These are phyloP conservation scores for Cephus rjabovi DNA, from an alignment of 2,888 invertebrate species.

Conservation along the genomic window DNA sequence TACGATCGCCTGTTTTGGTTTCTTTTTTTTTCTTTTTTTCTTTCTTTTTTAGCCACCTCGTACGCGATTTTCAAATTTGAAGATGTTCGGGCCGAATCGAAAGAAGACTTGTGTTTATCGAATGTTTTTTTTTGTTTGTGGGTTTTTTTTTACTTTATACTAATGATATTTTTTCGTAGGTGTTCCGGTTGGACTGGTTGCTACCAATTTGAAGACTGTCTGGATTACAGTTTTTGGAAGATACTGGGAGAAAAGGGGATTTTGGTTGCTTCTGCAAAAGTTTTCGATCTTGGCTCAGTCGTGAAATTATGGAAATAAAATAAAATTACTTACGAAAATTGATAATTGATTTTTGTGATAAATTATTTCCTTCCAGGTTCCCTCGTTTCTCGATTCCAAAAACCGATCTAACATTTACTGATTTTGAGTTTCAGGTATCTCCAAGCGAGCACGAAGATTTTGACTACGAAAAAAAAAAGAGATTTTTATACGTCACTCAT, in stretches of 20 bases:
- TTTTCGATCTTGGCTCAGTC: not conserved
- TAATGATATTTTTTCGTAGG: slow-evolving; percentile 2
- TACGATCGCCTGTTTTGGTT: not conserved
- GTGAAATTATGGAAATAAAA: not conserved
- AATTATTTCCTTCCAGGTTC: not conserved
- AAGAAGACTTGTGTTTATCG: not conserved
- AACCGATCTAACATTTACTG: not conserved
- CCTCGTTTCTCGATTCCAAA: not conserved
- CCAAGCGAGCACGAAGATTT: not conserved
- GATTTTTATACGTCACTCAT: not conserved
- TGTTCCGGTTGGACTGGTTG: not conserved
- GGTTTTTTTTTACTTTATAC: not conserved
- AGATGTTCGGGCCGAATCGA: not conserved
- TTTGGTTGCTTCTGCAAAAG: too few species aligned
- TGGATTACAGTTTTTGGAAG: not conserved
- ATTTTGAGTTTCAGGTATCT: slow-evolving; percentile 34
- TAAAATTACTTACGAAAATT: not conserved
- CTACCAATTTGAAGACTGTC: not conserved
- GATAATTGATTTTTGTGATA: not conserved
- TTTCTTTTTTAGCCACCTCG: not conserved
- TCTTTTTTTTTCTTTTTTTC: not conserved
- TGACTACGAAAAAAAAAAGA: not conserved
- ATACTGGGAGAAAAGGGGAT: not conserved
- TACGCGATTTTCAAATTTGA: not conserved
- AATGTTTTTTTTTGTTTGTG: not conserved